Evolutionary conservation across 2,888 invertebrate genomes (phyloP).

Genomic region (Trachelus iudaicus): DNA sequence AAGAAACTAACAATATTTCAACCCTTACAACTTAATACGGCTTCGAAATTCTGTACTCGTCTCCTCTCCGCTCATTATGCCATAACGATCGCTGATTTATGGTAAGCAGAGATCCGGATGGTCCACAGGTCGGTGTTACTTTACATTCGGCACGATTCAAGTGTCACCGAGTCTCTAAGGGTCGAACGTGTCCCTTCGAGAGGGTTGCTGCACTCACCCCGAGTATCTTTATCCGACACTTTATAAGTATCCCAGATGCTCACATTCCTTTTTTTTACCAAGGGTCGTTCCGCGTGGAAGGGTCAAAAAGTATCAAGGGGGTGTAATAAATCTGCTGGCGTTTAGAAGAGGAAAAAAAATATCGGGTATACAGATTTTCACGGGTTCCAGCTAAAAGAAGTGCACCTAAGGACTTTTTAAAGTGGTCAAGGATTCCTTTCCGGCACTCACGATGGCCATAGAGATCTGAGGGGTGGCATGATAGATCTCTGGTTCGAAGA

Average conservation of each 20-base stretch:
- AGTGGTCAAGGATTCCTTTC: background rate
- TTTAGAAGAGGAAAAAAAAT: background rate
- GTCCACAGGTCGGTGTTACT: background rate
- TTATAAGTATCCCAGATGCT: constrained; percentile 2
- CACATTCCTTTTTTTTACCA: background rate
- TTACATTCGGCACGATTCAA: constrained; percentile 5
- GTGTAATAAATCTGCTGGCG: background rate
- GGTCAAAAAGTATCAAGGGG: background rate
- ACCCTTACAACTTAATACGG: background rate
- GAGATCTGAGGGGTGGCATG: background rate
- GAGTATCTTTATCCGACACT: constrained; percentile 5
- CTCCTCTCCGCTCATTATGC: constrained; percentile 1
- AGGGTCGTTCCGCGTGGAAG: background rate
- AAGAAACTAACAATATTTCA: background rate
- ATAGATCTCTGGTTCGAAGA: background rate
- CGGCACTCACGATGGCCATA: background rate
- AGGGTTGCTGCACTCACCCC: background rate
- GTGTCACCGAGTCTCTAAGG: background rate
- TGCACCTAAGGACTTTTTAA: background rate
- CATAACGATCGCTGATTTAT: constrained; percentile 4
- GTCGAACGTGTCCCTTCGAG: background rate
- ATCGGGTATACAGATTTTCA: background rate
- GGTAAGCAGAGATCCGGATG: constrained; percentile 4
- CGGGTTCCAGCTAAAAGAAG: background rate
- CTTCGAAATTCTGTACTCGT: background rate